A percentile compares a stretch with the other conserved stretches of the same genome.
phyloP scores from a whole-genome alignment of 2,888 invertebrate genomes.

The Tipula unca region DNA sequence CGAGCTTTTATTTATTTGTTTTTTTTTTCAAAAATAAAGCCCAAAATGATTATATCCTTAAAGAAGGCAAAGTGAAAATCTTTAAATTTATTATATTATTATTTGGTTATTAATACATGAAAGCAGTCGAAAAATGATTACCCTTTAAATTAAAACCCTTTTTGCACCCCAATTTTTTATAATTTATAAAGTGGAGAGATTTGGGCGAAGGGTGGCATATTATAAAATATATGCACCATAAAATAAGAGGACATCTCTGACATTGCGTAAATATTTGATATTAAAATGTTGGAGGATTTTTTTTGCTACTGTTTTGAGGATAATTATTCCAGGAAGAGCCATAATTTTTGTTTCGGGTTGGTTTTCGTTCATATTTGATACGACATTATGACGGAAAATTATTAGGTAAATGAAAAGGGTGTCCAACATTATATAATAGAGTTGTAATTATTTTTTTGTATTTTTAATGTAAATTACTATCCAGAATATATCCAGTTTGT shows the following conservation, averaged over 20 bases:
- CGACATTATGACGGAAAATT: not conserved
- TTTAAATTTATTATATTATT: not conserved
- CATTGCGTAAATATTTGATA: slow-evolving; percentile 8
- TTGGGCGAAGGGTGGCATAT: not conserved
- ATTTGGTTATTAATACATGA: not conserved
- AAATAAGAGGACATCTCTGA: not conserved
- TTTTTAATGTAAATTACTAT: not conserved
- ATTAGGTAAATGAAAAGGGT: not conserved
- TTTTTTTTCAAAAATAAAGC: not conserved
- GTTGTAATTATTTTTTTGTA: not conserved
- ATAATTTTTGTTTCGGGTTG: not conserved
- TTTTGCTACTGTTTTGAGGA: not conserved
- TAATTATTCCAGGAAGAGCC: not conserved
- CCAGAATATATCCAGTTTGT: not conserved
- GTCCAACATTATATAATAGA: not conserved
- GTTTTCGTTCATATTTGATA: not conserved
- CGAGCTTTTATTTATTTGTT: too few relatives aligned
- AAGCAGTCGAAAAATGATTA: not conserved
- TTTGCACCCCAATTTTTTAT: not conserved
- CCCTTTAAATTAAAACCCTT: not conserved
- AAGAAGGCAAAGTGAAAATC: not conserved
- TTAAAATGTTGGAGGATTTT: not conserved
- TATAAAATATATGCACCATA: not conserved
- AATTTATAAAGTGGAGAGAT: not conserved
- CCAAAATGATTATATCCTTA: not conserved